phyloP scores from a whole-genome alignment of 2,888 invertebrate genomes.

The Metopia argyrocephala region DNA sequence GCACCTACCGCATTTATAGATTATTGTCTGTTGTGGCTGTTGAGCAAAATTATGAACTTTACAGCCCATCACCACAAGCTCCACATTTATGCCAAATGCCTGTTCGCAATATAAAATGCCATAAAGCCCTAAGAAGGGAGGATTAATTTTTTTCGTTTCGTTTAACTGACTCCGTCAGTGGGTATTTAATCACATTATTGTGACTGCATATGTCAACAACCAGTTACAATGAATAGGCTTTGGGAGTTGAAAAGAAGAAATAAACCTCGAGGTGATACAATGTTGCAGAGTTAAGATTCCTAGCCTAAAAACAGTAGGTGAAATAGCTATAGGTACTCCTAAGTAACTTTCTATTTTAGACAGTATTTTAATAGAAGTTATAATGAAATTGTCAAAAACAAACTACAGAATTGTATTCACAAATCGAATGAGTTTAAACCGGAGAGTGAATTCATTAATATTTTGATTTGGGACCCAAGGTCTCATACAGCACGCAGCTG shows the following conservation, averaged over 20 bases:
- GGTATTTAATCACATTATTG: slow-evolving; percentile 53
- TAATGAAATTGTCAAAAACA: too few species aligned
- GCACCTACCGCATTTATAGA: slow-evolving; percentile 47
- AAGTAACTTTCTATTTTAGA: background rate
- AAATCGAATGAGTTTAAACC: too few species aligned
- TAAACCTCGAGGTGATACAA: background rate
- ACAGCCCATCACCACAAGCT: background rate
- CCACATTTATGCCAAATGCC: background rate
- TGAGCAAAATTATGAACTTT: slow-evolving; percentile 9
- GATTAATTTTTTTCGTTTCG: background rate
- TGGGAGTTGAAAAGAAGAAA: background rate
- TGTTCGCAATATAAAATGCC: background rate
- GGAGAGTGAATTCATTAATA: too few species aligned
- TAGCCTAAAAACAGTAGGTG: background rate
- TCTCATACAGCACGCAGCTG: too few species aligned
- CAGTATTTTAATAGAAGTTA: background rate
- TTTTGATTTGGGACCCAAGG: too few species aligned
- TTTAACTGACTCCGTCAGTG: slow-evolving; percentile 16
- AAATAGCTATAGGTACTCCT: background rate
- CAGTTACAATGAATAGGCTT: slow-evolving; percentile 26
- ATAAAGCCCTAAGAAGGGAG: slow-evolving; percentile 36
- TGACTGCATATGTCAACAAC: slow-evolving; percentile 56
- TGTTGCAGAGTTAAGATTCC: background rate
- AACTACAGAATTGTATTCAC: too few species aligned
- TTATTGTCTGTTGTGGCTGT: background rate